Base-by-base conservation (phyloP, 2,113 vertebrate genomes). In the Pterocles burchelli region DNA sequence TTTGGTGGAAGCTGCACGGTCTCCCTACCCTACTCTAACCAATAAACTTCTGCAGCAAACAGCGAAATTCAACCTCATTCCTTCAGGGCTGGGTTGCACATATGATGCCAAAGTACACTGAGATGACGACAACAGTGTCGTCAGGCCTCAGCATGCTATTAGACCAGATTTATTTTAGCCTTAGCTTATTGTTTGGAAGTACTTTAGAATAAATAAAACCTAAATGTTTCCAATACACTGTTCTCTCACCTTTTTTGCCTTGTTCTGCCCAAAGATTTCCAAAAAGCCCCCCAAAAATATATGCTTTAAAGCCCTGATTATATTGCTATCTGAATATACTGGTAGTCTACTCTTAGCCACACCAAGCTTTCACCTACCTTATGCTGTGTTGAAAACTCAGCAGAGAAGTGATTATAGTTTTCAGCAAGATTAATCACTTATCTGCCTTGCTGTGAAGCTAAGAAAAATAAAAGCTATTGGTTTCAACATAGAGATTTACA, bases 51-150 rank as follows among this genome's bases (percentile, higher is more conserved):
- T 26, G 3, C 7, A 76, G 22, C 54, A 81, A 84, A 45, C 2
- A 51, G 34, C 70, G 19, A 85, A 82, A 59, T 68, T 48, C 45
- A 81, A 67, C 11, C 7, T 70, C 4, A 41, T 36, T 68, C 41
- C 28, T 85, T n/a, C 14, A 49, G 46, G 36, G 29, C 33, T 55
- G 26, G 13, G 6, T 29, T 59, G 38, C 6, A 66, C 0, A 10
- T 3, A 19, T 1, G 4, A 34, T 34, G 28, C 25, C 3, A 2
- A 38, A 4, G 7, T 1, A 11, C 34, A 51, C 1, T 14, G 10
- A 54, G 29, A 38, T 10, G 15, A 38, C 0, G 0, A 22, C 9
- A 6, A 18, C 6, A 16, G 6, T 10, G 7, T 33, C 34, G 19
- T 46, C 26, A 81, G 31, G 13, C 20, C 17, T 51, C 24, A 71